Evolutionary conservation across 2,113 vertebrate species (phyloP).

Genomic region (Choloepus hoffmanni): DNA sequence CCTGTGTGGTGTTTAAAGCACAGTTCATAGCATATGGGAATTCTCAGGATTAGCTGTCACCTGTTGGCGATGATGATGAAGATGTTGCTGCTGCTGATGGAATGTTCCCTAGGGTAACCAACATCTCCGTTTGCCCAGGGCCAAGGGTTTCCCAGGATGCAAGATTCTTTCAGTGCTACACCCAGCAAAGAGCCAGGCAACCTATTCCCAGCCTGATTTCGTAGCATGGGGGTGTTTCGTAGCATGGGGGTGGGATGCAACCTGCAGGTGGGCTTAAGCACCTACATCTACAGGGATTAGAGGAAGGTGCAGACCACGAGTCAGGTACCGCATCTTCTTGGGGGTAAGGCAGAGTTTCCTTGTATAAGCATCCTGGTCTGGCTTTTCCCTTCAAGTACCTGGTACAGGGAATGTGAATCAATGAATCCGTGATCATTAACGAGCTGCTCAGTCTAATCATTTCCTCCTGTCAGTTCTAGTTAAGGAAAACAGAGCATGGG

Average conservation of each 20-base stretch:
- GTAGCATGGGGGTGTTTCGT: background rate
- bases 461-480: conserved; percentile 59
- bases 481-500: conserved; percentile 58
- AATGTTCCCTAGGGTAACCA: background rate
- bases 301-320: background rate
- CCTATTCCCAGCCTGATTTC: background rate
- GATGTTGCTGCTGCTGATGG: background rate
- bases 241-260: background rate
- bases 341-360: background rate
- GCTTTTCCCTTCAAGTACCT: conserved; percentile 50
- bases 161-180: background rate
- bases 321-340: background rate
- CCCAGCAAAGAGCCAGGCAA: background rate
- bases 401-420: background rate
- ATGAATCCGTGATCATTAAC: conserved; percentile 61
- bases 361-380: background rate
- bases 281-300: background rate
- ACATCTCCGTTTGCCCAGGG: background rate
- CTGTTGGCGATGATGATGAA: background rate
- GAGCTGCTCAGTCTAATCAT: conserved; percentile 54
- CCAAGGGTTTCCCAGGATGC: background rate
- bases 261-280: background rate
- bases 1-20: background rate
- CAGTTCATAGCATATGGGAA: background rate
- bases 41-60: background rate